Conservation (phyloP, 2,797 vertebrate species). For the Rallus crepitans region DNA sequence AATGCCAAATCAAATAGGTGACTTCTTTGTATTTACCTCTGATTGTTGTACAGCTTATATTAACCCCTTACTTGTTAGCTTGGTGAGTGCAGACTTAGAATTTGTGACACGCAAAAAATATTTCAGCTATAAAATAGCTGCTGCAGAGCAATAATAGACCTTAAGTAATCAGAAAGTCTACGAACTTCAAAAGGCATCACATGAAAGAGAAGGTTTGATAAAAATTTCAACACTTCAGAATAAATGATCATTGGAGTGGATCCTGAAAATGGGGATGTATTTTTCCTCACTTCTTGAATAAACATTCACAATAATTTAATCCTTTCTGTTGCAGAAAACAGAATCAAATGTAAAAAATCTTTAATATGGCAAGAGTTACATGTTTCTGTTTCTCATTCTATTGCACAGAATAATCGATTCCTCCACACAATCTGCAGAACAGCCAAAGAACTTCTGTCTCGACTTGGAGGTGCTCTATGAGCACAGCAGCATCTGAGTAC, state of each 20-base stretch:
- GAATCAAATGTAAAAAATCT: not conserved
- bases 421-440: not conserved
- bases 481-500: not conserved
- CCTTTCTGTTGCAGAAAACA: not conserved
- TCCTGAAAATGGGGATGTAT: not conserved
- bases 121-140: conserved; percentile 3
- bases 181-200: not conserved
- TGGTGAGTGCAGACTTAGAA: not conserved
- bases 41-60: not conserved
- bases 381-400: not conserved
- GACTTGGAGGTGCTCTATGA: not conserved
- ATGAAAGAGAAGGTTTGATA: not conserved
- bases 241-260: not conserved
- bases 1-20: not conserved
- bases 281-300: not conserved
- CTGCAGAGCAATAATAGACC: not conserved
- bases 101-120: not conserved
- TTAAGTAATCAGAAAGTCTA: not conserved
- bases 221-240: conserved; percentile 1
- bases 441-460: not conserved
- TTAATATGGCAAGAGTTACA: not conserved
- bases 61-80: not conserved
- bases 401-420: not conserved
- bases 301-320: not conserved
- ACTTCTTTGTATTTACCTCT: not conserved